Evolutionary conservation across 2,888 invertebrate species (phyloP), one percentile per base, ranked within the genome.

Genomic region (Apamea monoglypha): DNA sequence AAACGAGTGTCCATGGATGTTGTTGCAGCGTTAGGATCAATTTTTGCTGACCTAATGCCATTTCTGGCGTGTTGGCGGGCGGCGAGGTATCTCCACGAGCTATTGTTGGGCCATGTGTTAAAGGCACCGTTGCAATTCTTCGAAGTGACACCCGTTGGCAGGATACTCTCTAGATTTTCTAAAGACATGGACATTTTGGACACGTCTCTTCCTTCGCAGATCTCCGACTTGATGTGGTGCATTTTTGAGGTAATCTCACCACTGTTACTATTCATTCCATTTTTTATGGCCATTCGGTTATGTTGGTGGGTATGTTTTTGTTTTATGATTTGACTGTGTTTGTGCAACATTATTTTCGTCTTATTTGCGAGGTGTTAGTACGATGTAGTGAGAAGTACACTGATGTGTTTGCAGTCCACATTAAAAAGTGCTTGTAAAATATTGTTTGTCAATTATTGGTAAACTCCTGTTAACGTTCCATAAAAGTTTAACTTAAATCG

Each of bases 131-230:
- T 98, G 96, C 97, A 97, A 92, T 97, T 98, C 96, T 98, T 98
- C 96, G 98, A 98, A 95, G 98, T 97, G 90, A 98, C 98, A 77
- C 98, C 98, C 68, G 90, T 97, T 87, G 98, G 98, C 93, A 97
- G 98, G 89, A 97, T 98, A 90, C 96, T 98, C 81, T 93, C 98
- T 96, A 97, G 98, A 94, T 98, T 98, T 96, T 97, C 98, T 94
- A 98, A 98, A 97, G 98, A 98, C 95, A 96, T 98, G 90, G 98
- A 98, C 94, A 97, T 98, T 88, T 94, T 98, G 97, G 98, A 98
- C 95, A 97, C 97, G 91, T 97, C 97, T 91, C 97, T 98, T 89
- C 98, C 98, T 84, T 97, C 97, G 95, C 97, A 97, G 96, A 96
- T 97, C 94, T 96, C 97, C 90, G 98, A 98, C 97, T 97, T 97